phyloP scores from a whole-genome alignment of 2,888 invertebrate genomes.

The Malachius bipustulatus region DNA sequence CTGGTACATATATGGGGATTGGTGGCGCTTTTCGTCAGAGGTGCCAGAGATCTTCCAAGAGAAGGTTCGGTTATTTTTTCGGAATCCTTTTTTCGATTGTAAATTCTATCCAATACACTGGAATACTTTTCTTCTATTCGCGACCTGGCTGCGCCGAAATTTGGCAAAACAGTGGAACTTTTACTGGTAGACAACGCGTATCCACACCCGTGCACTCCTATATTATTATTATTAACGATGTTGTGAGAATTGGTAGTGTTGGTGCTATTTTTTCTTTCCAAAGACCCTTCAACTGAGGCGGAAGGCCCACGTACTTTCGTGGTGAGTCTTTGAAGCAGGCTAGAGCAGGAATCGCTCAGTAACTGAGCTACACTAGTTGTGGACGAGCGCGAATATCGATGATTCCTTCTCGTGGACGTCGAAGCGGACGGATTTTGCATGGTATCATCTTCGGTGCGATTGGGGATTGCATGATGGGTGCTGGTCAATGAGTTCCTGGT shows the following conservation, averaged over 20 bases:
- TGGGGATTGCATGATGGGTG: conserved; percentile 15
- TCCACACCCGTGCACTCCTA: conserved; percentile 11
- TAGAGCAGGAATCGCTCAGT: conserved; percentile 77
- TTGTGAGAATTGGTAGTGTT: conserved; percentile 14
- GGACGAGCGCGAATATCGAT: conserved; percentile 70
- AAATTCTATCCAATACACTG: conserved; percentile 57
- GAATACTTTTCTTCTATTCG: conserved; percentile 72
- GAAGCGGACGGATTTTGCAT: conserved; percentile 20
- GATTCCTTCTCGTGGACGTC: conserved; percentile 39
- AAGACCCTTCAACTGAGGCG: conserved; percentile 39
- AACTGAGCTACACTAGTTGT: conserved; percentile 75
- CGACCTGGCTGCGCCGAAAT: conserved; percentile 47
- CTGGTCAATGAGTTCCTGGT: conserved; percentile 17
- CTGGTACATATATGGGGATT: conserved; percentile 51
- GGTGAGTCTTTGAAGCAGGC: conserved; percentile 65
- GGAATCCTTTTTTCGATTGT: conserved; percentile 43
- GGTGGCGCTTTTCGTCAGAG: conserved; percentile 54
- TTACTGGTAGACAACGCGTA: conserved; percentile 27
- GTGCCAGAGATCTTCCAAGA: conserved; percentile 35
- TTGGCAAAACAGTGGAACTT: conserved; percentile 25
- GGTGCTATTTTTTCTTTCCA: too few species aligned
- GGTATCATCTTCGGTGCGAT: conserved; percentile 20
- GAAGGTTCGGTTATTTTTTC: conserved; percentile 60
- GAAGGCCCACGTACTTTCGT: conserved; percentile 68
- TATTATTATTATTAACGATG: conserved; percentile 10